Evolutionary conservation across 2,888 invertebrate genomes (phyloP).

Genomic region (Meghimatium bilineatum): DNA sequence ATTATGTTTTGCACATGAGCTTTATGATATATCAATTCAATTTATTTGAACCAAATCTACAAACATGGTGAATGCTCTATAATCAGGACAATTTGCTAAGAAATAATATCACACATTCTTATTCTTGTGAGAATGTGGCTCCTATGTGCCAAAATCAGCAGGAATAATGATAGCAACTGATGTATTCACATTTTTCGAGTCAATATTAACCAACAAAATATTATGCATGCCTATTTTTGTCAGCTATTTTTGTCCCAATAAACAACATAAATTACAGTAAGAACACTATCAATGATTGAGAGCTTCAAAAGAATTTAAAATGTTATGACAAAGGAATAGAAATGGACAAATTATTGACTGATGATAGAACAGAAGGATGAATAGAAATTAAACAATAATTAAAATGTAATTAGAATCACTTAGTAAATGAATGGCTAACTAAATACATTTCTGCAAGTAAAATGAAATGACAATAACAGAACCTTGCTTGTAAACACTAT

Average conservation of each 20-base stretch:
- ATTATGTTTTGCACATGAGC: neutral
- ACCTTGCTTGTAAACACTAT: neutral
- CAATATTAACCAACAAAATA: constrained; percentile 27
- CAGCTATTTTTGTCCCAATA: constrained; percentile 34
- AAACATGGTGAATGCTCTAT: neutral
- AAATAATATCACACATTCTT: neutral
- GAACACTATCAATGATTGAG: neutral
- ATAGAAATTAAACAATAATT: constrained; percentile 6
- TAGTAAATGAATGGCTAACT: neutral
- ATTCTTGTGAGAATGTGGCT: neutral
- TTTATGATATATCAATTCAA: neutral
- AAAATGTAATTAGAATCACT: neutral
- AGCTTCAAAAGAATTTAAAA: neutral
- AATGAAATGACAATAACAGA: neutral
- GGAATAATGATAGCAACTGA: neutral
- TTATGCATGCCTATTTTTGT: constrained; percentile 47
- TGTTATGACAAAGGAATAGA: neutral
- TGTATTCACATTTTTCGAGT: constrained; percentile 2
- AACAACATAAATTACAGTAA: constrained; percentile 13
- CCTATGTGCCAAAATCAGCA: constrained; percentile 1
- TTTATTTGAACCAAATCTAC: neutral
- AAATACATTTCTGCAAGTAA: neutral
- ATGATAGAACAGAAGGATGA: neutral
- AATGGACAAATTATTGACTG: neutral
- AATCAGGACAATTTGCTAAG: neutral